Conservation (phyloP, 2,888 invertebrate genomes). For the Lysandra bellargus region DNA sequence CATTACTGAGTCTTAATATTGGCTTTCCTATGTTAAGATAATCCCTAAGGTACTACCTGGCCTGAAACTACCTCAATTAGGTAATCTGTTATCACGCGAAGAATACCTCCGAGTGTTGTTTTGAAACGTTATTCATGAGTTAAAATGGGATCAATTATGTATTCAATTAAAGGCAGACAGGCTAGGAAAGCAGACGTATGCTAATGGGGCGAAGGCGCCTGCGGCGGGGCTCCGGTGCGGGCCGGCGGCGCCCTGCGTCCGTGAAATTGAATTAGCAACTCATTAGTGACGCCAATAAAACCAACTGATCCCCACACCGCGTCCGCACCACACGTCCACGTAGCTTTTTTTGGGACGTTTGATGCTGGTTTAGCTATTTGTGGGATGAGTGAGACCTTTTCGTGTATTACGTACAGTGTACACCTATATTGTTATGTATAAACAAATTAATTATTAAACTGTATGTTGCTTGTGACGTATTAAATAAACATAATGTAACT, state of each 20-base stretch:
- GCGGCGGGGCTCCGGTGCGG: constrained; percentile 38
- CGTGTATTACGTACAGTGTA: too few species aligned
- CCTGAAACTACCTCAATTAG: not conserved
- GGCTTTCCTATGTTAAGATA: not conserved
- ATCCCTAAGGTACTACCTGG: not conserved
- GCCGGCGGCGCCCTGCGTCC: constrained; percentile 56
- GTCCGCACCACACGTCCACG: constrained; percentile 33
- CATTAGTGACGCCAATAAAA: constrained; percentile 80
- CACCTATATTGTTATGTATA: too few species aligned
- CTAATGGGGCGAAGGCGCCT: constrained; percentile 40
- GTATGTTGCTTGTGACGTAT: too few species aligned
- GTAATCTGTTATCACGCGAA: not conserved
- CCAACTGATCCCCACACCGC: constrained; percentile 54
- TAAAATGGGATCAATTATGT: constrained; percentile 30
- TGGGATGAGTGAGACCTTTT: not conserved
- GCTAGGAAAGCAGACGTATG: constrained; percentile 32
- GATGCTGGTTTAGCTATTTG: not conserved
- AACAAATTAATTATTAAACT: too few species aligned
- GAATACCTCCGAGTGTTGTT: not conserved
- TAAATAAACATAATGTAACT: too few species aligned
- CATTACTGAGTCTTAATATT: not conserved
- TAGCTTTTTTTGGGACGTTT: constrained; percentile 22
- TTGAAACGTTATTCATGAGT: constrained; percentile 19
- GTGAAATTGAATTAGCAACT: constrained; percentile 81
- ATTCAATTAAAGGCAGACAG: constrained; percentile 31